Evolutionary conservation across 2,888 invertebrate species (phyloP).

Genomic region (Pedicia rivosa): DNA sequence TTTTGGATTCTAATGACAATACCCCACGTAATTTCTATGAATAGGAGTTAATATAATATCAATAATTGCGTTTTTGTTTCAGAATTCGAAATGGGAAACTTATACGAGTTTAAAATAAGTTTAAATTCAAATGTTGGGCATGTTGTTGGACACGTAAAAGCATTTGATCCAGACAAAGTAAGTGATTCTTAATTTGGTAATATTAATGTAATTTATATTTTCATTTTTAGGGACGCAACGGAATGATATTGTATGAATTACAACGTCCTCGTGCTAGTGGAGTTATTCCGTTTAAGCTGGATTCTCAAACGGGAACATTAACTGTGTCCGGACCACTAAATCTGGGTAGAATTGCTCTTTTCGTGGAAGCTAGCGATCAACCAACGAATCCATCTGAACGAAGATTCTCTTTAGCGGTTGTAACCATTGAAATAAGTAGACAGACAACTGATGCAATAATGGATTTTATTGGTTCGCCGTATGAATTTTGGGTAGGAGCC

Average conservation of each 20-base stretch:
- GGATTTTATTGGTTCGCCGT: conserved; percentile 70
- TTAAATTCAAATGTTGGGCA: conserved; percentile 51
- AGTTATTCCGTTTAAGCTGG: conserved; percentile 53
- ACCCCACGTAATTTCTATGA: no score
- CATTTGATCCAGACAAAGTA: conserved; percentile 57
- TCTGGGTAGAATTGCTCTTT: conserved; percentile 60
- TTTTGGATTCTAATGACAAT: conserved; percentile 83
- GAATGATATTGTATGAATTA: conserved; percentile 56
- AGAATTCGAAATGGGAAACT: conserved; percentile 64
- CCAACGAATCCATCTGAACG: conserved; percentile 71
- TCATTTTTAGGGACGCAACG: conserved; percentile 34
- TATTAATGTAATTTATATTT: neutral
- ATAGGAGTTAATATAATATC: no score
- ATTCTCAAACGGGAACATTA: conserved; percentile 52
- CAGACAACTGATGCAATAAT: conserved; percentile 37
- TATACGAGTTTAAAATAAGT: conserved; percentile 61
- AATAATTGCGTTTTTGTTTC: no score
- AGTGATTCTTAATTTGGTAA: neutral
- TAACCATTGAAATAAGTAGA: conserved; percentile 57
- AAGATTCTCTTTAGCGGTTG: conserved; percentile 68
- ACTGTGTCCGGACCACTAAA: conserved; percentile 44
- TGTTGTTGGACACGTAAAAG: conserved; percentile 63
- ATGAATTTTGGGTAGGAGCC: conserved; percentile 83
- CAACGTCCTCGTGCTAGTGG: conserved; percentile 51
- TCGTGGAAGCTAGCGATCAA: conserved; percentile 71